These are phyloP conservation scores for Ispidina lecontei DNA, from an alignment of 2,797 vertebrate species.

Conservation along the genomic window DNA sequence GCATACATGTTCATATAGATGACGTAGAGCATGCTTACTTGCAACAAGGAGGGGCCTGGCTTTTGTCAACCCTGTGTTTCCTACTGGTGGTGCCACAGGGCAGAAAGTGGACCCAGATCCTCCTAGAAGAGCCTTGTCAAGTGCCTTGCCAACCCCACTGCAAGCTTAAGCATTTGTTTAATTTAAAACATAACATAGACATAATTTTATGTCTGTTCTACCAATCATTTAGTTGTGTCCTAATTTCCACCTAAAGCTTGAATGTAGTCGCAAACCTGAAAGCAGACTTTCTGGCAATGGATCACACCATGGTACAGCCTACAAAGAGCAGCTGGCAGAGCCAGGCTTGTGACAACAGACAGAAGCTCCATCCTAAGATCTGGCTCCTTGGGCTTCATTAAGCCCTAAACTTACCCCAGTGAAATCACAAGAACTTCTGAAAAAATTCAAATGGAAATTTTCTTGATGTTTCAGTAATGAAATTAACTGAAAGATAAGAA, in stretches of 20 bases:
- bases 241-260: neutral
- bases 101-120: neutral
- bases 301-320: neutral
- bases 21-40: neutral
- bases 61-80: neutral
- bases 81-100: neutral
- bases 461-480: neutral
- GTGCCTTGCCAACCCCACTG: neutral
- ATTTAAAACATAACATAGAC: fast-evolving
- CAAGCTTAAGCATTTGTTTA: neutral
- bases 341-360: neutral
- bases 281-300: neutral
- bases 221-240: neutral
- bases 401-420: neutral
- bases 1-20: fast-evolving
- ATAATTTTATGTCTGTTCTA: neutral
- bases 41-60: neutral
- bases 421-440: neutral
- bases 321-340: neutral
- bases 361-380: neutral
- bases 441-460: conserved; percentile 23
- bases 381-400: neutral
- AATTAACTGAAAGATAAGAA: conserved; percentile 53
- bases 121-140: neutral
- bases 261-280: neutral